A percentile compares a stretch with the other conserved stretches of the same genome.
Evolutionary conservation across 2,113 vertebrate genomes (phyloP).

Genomic region (Hydrochoerus hydrochaeris): DNA sequence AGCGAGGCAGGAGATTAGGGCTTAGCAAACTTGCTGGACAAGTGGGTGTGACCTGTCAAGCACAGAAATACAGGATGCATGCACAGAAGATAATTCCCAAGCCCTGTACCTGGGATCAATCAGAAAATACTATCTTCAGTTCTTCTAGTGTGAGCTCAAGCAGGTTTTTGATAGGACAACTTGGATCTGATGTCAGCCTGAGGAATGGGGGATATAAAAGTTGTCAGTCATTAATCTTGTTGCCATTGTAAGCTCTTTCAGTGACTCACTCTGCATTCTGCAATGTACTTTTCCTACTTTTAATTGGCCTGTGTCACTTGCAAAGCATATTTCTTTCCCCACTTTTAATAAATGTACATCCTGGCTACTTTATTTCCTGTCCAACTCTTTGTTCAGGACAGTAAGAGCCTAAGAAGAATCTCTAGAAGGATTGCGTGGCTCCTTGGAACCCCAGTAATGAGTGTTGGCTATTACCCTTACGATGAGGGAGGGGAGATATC

Average conservation of each 20-base stretch:
- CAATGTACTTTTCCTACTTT: not conserved
- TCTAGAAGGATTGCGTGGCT: not conserved
- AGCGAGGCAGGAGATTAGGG: not conserved
- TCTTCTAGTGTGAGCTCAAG: not conserved
- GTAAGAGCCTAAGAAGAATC: not conserved
- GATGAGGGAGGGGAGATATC: not conserved
- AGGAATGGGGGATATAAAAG: not conserved
- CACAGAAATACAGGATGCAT: not conserved
- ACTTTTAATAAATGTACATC: not conserved
- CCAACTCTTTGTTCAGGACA: not conserved
- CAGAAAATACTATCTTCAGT: not conserved
- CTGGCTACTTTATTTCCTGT: not conserved
- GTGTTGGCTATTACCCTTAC: not conserved
- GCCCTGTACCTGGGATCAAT: not conserved
- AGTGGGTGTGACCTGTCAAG: not conserved
- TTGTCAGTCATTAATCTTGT: not conserved
- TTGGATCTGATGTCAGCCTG: not conserved
- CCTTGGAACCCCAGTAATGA: not conserved
- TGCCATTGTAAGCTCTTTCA: not conserved
- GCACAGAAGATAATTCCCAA: not conserved
- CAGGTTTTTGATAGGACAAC: not conserved
- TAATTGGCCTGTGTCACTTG: not conserved
- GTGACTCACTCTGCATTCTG: not conserved
- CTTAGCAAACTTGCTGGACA: not conserved
- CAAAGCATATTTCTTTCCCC: not conserved